Conservation (phyloP, 2,113 vertebrate genomes). For the Alexandromys fortis region DNA sequence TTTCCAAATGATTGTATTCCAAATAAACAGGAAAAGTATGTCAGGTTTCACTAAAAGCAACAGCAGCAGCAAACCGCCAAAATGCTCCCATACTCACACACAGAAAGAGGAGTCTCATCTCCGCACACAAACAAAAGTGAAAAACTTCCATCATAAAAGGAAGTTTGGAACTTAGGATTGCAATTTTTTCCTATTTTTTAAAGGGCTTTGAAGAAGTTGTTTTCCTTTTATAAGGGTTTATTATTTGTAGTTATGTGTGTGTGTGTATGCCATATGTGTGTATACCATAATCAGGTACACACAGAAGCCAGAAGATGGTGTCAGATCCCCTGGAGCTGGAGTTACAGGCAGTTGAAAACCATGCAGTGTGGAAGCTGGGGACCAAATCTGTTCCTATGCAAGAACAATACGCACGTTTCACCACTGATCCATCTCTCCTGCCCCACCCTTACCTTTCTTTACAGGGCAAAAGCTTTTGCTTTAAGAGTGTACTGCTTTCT, state of each 20-base stretch:
- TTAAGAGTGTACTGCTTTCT: not conserved
- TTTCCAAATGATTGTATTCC: conserved; percentile 9
- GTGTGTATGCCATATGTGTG: too few relatives aligned
- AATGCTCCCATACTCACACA: conserved; percentile 25
- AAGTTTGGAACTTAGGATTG: not conserved
- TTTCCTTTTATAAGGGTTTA: not conserved
- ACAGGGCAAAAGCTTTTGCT: not conserved
- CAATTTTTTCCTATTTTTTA: not conserved
- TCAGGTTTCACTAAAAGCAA: conserved; percentile 32
- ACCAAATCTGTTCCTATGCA: not conserved
- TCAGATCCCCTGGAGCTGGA: not conserved
- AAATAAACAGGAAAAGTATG: conserved; percentile 3
- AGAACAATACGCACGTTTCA: too few relatives aligned
- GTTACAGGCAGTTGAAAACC: not conserved
- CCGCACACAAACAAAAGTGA: not conserved
- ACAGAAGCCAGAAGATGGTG: not conserved
- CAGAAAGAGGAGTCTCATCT: not conserved
- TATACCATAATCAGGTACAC: not conserved
- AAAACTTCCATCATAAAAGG: conserved; percentile 48
- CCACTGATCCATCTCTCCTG: not conserved
- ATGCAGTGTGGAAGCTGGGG: not conserved
- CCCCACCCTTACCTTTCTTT: not conserved
- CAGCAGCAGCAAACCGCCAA: not conserved
- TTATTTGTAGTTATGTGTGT: not conserved
- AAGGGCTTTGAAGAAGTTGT: not conserved